Evolutionary conservation across 2,888 invertebrate species (phyloP).

Genomic region (Chironomus tentans): DNA sequence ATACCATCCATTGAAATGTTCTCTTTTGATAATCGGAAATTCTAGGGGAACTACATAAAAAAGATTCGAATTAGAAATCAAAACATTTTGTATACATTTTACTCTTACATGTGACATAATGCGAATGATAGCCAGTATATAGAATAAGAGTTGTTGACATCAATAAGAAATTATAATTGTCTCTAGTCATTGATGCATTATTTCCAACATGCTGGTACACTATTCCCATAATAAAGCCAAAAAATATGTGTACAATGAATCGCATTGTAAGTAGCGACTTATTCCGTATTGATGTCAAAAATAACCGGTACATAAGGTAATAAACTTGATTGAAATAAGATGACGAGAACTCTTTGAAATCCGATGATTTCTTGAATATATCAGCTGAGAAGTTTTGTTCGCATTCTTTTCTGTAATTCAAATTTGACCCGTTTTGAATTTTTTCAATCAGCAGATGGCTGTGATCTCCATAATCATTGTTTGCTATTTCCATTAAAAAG

Average conservation of each 20-base stretch:
- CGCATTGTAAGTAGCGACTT: slow-evolving; percentile 67
- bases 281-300: slow-evolving; percentile 57
- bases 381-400: slow-evolving; percentile 34
- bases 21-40: slow-evolving; percentile 69
- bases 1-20: slow-evolving; percentile 87
- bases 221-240: slow-evolving; percentile 73
- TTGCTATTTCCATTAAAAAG: slow-evolving; percentile 77
- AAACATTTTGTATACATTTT: too few species aligned
- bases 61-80: too few species aligned
- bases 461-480: slow-evolving; percentile 63
- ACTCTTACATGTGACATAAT: slow-evolving; percentile 47
- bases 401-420: slow-evolving; percentile 45
- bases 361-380: slow-evolving; percentile 34
- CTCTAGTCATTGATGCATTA: slow-evolving; percentile 69
- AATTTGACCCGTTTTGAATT: slow-evolving; percentile 53
- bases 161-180: slow-evolving; percentile 82
- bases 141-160: slow-evolving; percentile 89
- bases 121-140: slow-evolving; percentile 88
- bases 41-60: slow-evolving; percentile 64
- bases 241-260: slow-evolving; percentile 65
- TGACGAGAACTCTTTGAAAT: slow-evolving; percentile 43
- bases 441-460: slow-evolving; percentile 48
- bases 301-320: slow-evolving; percentile 49
- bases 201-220: slow-evolving; percentile 78
- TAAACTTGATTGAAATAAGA: background rate